Base-by-base conservation (phyloP, 2,797 vertebrate species). In the Acrocephalus scirpaceus region DNA sequence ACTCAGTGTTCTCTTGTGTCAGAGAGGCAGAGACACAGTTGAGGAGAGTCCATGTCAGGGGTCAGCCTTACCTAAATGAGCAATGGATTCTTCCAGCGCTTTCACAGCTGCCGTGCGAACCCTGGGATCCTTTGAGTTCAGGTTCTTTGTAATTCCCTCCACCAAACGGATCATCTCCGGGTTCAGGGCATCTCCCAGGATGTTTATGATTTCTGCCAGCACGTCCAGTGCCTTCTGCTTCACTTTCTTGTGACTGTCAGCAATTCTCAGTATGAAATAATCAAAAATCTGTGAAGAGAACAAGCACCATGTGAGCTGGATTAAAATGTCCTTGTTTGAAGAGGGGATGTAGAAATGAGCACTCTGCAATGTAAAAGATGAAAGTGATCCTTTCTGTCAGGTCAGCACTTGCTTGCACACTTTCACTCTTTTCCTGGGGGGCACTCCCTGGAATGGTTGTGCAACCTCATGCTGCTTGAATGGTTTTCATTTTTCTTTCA, bases 161-260 rank as follows among this genome's bases (percentile, higher is more conserved):
- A 36, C n/a, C 26, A 67, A 36, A 36, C 3, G 2, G 5, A 36
- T 16, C 9, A 67, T 67, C 45, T 48, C 45, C 1, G 26, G n/a
- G 26, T 29, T 50, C 45, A 36, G 4, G 26, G n/a, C 65, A 9
- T 50, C 47, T 50, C 29, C 3, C 65, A 67, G 47, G 18, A 27
- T 4, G 7, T 13, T 29, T 44, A 3, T 64, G 5, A 45, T 45
- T 13, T 73, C 88, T 34, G 87, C 36, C 6, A 98, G 82, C 0
- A 45, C 85, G 48, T 97, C 96, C 66, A 98, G 95, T 0, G 95
- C 98, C 56, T 87, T 79, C 92, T 98, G 97, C 32, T 95, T 98
- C 88, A 98, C 98, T 85, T 97, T 98, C 92, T 96, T 98, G 71
- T 98, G 97, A 34, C 88, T 95, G 54, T 98, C 98, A n/a, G 96